A percentile compares a stretch with the other conserved stretches of the same genome.
These are phyloP conservation scores for Erpetoichthys calabaricus DNA, from an alignment of 2,797 vertebrate species.

Conservation along the genomic window DNA sequence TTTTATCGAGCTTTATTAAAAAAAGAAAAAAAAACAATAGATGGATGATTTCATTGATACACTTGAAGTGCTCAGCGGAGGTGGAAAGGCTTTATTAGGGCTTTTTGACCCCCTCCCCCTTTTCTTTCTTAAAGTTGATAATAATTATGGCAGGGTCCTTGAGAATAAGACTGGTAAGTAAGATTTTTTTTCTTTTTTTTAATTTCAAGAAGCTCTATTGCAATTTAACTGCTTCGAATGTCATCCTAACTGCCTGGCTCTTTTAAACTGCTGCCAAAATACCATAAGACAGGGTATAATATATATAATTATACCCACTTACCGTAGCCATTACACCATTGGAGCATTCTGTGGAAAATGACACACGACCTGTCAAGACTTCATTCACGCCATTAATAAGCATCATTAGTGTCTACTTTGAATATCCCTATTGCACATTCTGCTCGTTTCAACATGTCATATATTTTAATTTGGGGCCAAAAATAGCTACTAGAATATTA, in stretches of 20 bases:
- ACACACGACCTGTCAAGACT: constrained; percentile 98
- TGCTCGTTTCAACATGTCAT: constrained; percentile 99
- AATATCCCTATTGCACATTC: constrained; percentile 98
- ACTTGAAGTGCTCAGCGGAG: too few relatives aligned
- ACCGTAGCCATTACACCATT: constrained; percentile 94
- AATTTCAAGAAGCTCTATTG: constrained; percentile 33
- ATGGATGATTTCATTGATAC: too few relatives aligned
- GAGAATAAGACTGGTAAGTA: too few relatives aligned
- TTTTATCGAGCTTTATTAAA: too few relatives aligned
- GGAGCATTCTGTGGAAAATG: constrained; percentile 77
- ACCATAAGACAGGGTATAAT: constrained; percentile 93
- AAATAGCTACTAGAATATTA: constrained; percentile 94
- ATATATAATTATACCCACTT: constrained; percentile 97
- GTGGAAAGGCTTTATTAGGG: too few relatives aligned
- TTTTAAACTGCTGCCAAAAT: constrained; percentile 96
- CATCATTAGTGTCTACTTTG: constrained; percentile 98
- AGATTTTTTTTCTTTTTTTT: not conserved
- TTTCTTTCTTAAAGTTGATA: too few relatives aligned
- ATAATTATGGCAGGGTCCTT: too few relatives aligned
- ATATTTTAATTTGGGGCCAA: constrained; percentile 99
- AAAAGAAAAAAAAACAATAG: too few relatives aligned
- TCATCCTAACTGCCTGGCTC: constrained; percentile 66
- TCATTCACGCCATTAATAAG: constrained; percentile 97
- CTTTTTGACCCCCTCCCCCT: too few relatives aligned
- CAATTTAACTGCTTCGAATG: constrained; percentile 53